These are phyloP conservation scores for Arizona elegans DNA, from an alignment of 2,113 vertebrate genomes.

Conservation along the genomic window DNA sequence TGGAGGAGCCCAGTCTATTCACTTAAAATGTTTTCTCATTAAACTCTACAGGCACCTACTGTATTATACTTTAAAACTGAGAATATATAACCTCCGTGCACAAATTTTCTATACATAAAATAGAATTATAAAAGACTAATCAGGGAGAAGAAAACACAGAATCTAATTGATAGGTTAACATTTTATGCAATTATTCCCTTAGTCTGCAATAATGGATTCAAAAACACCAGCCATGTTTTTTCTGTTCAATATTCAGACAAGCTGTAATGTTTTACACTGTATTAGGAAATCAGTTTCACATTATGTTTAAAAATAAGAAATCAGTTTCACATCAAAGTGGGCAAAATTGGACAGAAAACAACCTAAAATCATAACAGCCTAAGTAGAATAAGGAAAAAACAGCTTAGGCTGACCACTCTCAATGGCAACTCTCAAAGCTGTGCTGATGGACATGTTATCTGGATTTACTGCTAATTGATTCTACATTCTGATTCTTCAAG, in stretches of 20 bases:
- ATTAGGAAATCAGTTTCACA: not conserved
- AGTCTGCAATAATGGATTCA: not conserved
- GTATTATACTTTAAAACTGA: not conserved
- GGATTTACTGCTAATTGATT: slow-evolving; percentile 17
- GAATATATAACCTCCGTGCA: not conserved
- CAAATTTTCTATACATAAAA: not conserved
- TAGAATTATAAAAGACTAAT: not conserved
- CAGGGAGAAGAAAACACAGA: not conserved
- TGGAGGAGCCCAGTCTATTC: not conserved
- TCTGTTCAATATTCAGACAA: not conserved
- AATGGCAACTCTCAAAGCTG: not conserved
- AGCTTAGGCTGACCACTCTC: not conserved
- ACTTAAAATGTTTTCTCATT: not conserved
- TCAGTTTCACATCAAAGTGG: not conserved
- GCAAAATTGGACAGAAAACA: not conserved
- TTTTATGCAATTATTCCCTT: not conserved
- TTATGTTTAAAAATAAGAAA: not conserved
- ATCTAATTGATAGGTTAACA: not conserved
- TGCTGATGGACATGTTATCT: not conserved
- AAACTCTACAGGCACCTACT: not conserved
- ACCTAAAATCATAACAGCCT: not conserved
- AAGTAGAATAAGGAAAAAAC: not conserved
- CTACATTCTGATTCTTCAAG: slow-evolving; percentile 26
- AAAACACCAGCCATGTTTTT: not conserved
- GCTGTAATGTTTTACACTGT: not conserved